A percentile compares a stretch with the other conserved stretches of the same genome.
Evolutionary conservation across 2,888 invertebrate species (phyloP).

Genomic region (Strigamia maritima): DNA sequence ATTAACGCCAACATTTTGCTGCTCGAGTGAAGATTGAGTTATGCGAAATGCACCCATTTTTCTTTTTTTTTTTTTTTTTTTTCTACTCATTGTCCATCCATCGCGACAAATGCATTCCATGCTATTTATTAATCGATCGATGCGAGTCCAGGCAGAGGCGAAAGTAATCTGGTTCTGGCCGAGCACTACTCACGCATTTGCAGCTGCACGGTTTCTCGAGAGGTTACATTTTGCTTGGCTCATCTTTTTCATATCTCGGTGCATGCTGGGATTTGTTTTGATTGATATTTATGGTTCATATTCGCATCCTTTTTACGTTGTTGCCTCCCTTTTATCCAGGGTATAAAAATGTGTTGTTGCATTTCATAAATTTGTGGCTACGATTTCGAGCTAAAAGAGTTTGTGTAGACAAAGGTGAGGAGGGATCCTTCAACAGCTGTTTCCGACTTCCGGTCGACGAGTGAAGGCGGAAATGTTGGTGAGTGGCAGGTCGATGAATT

Average conservation of each 20-base stretch:
- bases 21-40: slow-evolving; percentile 25
- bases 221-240: slow-evolving; percentile 21
- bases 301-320: slow-evolving; percentile 20
- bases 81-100: slow-evolving; percentile 2
- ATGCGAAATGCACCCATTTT: background rate
- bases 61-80: background rate
- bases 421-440: background rate
- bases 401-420: background rate
- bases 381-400: background rate
- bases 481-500: background rate
- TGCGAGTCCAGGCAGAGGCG: background rate
- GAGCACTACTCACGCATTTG: slow-evolving; percentile 1
- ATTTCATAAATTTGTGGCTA: background rate
- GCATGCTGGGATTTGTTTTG: slow-evolving; percentile 23
- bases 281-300: slow-evolving; percentile 17
- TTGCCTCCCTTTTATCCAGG: background rate
- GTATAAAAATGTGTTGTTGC: background rate
- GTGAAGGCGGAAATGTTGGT: slow-evolving; percentile 19
- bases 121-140: slow-evolving; percentile 18
- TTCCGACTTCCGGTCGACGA: background rate
- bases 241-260: background rate
- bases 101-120: background rate
- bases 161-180: background rate
- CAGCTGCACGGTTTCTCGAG: slow-evolving; percentile 11
- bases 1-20: background rate